These are phyloP conservation scores for Zaprionus obscuricornis DNA, from an alignment of 2,888 invertebrate genomes.

Conservation along the genomic window DNA sequence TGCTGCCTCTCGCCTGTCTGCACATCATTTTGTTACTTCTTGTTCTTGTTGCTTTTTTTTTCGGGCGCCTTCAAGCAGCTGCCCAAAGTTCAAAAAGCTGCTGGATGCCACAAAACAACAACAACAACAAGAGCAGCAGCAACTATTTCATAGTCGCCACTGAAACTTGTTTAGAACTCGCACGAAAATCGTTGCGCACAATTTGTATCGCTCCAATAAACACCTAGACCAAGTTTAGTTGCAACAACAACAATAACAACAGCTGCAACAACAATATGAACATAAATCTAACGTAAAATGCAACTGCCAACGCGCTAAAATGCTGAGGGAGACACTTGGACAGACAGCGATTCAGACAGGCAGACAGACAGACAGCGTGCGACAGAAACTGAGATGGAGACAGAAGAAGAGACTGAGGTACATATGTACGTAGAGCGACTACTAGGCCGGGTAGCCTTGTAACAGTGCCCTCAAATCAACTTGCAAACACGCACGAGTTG, in stretches of 20 bases:
- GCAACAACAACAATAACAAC: slow-evolving; percentile 17
- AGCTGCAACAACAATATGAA: no score
- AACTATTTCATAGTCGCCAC: slow-evolving; percentile 4
- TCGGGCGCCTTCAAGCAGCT: slow-evolving; percentile 7
- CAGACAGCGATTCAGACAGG: not conserved
- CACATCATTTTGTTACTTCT: not conserved
- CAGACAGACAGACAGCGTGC: slow-evolving; percentile 1
- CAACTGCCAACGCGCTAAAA: slow-evolving; percentile 66
- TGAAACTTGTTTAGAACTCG: slow-evolving; percentile 53
- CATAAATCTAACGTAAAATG: slow-evolving; percentile 53
- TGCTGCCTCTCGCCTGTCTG: slow-evolving; percentile 1
- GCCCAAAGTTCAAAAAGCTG: slow-evolving; percentile 57
- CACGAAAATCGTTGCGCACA: slow-evolving; percentile 36
- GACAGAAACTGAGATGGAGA: slow-evolving; percentile 24
- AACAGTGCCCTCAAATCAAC: slow-evolving; percentile 81
- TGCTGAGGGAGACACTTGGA: slow-evolving; percentile 17
- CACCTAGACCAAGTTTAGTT: slow-evolving; percentile 60
- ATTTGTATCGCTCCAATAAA: slow-evolving; percentile 69
- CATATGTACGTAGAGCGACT: not conserved
- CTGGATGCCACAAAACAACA: slow-evolving; percentile 35
- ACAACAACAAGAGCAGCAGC: no score
- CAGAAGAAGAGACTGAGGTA: slow-evolving; percentile 26
- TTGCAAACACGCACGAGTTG: slow-evolving; percentile 63
- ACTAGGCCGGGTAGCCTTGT: slow-evolving; percentile 75
- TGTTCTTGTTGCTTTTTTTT: not conserved